Evolutionary conservation across 2,113 vertebrate genomes (phyloP).

Genomic region (Zapus hudsonius): DNA sequence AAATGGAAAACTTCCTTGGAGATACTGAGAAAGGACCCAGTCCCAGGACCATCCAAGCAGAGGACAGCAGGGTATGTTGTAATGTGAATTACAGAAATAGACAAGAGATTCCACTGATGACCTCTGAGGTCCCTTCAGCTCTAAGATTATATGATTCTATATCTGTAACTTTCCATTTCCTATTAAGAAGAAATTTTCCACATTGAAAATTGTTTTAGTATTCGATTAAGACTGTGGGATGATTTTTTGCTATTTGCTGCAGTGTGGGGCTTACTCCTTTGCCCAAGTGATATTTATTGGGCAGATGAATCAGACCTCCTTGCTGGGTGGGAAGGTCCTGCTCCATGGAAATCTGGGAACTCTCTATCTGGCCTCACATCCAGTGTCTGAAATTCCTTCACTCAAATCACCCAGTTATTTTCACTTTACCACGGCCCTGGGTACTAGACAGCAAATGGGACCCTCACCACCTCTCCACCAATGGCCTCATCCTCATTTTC

Average conservation of each 20-base stretch:
- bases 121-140: slow-evolving; percentile 28
- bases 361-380: neutral
- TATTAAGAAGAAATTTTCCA: slow-evolving; percentile 75
- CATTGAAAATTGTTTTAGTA: slow-evolving; percentile 41
- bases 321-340: neutral
- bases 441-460: neutral
- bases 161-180: slow-evolving; percentile 75
- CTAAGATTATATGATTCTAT: slow-evolving; percentile 62
- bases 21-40: neutral
- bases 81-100: slow-evolving; percentile 60
- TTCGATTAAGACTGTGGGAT: slow-evolving; percentile 62
- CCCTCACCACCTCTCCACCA: neutral
- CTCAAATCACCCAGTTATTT: neutral
- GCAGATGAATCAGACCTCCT: neutral
- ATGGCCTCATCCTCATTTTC: neutral
- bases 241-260: slow-evolving; percentile 45
- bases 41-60: neutral
- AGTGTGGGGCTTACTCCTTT: slow-evolving; percentile 12
- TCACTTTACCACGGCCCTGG: neutral
- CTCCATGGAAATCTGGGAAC: neutral
- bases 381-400: slow-evolving; percentile 14
- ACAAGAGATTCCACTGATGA: slow-evolving; percentile 35
- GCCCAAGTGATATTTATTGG: slow-evolving; percentile 11
- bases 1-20: slow-evolving; percentile 51
- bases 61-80: neutral